phyloP scores from a whole-genome alignment of 2,797 vertebrate genomes.

The Notoglanidium macrostoma region DNA sequence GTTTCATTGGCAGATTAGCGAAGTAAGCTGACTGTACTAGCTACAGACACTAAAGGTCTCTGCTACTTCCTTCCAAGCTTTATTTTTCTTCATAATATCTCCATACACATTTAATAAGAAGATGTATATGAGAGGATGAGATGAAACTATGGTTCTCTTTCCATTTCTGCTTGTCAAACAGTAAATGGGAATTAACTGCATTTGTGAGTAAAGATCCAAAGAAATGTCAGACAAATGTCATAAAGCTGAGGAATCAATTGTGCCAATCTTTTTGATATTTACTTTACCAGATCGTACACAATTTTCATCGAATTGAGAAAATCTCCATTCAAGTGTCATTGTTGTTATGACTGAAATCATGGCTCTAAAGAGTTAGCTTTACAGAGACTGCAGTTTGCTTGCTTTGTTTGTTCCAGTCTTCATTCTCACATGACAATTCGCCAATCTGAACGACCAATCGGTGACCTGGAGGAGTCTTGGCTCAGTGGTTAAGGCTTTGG shows the following conservation, averaged over 20 bases:
- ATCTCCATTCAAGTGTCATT: neutral
- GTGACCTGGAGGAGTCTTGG: neutral
- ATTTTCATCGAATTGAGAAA: neutral
- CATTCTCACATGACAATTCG: neutral
- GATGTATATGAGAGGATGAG: neutral
- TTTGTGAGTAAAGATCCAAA: neutral
- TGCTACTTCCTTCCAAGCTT: neutral
- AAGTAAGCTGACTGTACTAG: neutral
- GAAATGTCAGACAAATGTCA: neutral
- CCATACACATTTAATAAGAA: neutral
- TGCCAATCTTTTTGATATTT: neutral
- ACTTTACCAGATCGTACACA: neutral
- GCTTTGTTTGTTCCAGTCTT: neutral
- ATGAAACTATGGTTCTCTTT: neutral
- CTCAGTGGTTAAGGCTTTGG: neutral
- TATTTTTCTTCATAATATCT: neutral
- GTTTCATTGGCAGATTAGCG: neutral
- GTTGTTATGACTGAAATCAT: neutral
- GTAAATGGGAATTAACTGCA: neutral
- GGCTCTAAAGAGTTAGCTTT: neutral
- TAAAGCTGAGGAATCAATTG: neutral
- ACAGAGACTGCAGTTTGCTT: neutral
- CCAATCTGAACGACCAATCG: neutral
- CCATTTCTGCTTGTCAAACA: neutral
- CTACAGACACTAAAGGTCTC: neutral